Percentiles rank a stretch among this genome's conserved stretches.
phyloP scores from a whole-genome alignment of 2,797 vertebrate genomes.

The Spizella passerina region DNA sequence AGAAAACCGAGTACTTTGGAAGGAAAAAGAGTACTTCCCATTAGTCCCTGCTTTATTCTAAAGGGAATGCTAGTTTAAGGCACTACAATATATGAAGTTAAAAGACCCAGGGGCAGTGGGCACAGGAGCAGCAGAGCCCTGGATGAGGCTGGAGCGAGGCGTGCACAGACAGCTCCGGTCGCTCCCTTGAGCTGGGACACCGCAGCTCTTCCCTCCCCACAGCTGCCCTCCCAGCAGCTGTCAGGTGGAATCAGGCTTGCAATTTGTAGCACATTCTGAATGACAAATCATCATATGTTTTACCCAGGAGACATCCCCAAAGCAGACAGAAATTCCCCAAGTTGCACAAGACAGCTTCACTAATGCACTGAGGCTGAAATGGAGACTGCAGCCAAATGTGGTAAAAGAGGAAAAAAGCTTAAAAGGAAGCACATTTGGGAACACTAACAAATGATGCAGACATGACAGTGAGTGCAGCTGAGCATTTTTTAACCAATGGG shows the following conservation, averaged over 20 bases:
- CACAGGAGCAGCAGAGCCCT: neutral
- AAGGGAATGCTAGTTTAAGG: neutral
- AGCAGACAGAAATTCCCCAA: neutral
- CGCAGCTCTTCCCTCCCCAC: neutral
- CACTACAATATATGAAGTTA: neutral
- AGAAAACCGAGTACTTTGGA: neutral
- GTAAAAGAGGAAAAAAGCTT: neutral
- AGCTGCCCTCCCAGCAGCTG: neutral
- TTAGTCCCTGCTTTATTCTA: neutral
- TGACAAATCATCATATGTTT: neutral
- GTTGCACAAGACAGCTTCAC: neutral
- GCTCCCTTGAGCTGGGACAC: neutral
- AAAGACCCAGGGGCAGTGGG: neutral
- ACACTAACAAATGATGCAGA: neutral
- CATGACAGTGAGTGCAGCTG: neutral
- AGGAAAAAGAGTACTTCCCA: neutral
- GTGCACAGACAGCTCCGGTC: rapidly evolving
- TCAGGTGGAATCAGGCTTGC: neutral
- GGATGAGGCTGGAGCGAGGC: rapidly evolving
- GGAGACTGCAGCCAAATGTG: neutral
- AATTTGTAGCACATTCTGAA: neutral
- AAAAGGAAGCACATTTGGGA: neutral
- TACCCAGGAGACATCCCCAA: neutral
- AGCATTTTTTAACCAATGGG: neutral
- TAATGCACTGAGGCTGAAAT: neutral